A percentile compares a stretch with the other conserved stretches of the same genome.
These are phyloP conservation scores for Carollia perspicillata DNA, from an alignment of 2,113 vertebrate species.

Conservation along the genomic window DNA sequence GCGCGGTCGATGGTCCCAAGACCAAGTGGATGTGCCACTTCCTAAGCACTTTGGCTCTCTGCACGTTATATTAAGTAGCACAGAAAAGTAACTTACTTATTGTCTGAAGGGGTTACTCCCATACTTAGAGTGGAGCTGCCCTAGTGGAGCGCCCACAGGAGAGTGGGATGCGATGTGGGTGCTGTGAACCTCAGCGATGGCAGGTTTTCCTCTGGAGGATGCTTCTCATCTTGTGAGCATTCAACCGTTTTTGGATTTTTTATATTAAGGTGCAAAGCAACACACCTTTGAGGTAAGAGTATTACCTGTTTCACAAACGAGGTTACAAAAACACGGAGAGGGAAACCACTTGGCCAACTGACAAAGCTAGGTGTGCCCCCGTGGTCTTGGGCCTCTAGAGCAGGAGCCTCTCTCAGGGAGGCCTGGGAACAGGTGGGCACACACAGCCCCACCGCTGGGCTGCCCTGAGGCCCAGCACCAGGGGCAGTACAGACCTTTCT, in stretches of 20 bases:
- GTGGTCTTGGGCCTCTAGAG: not conserved
- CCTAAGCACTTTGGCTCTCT: not conserved
- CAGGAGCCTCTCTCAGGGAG: not conserved
- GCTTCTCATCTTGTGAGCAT: not conserved
- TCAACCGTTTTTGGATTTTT: not conserved
- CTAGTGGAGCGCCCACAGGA: not conserved
- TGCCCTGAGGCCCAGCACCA: not conserved
- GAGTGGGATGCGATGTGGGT: not conserved
- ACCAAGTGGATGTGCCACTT: not conserved
- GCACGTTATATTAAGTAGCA: not conserved
- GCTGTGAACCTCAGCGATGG: not conserved
- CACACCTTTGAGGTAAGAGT: not conserved
- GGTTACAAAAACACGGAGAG: not conserved
- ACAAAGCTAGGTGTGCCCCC: not conserved
- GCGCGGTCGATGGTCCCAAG: not conserved
- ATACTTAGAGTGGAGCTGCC: not conserved
- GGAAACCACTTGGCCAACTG: not conserved
- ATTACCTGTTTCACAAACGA: not conserved
- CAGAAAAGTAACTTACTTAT: not conserved
- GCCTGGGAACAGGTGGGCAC: not conserved
- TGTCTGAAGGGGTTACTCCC: not conserved
- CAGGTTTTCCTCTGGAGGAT: not conserved
- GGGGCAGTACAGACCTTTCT: not conserved
- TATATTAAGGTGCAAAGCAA: not conserved
- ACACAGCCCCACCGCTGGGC: accelerated